These are phyloP conservation scores for Hemicrepidius hirtus DNA, from an alignment of 2,888 invertebrate species.

Conservation along the genomic window DNA sequence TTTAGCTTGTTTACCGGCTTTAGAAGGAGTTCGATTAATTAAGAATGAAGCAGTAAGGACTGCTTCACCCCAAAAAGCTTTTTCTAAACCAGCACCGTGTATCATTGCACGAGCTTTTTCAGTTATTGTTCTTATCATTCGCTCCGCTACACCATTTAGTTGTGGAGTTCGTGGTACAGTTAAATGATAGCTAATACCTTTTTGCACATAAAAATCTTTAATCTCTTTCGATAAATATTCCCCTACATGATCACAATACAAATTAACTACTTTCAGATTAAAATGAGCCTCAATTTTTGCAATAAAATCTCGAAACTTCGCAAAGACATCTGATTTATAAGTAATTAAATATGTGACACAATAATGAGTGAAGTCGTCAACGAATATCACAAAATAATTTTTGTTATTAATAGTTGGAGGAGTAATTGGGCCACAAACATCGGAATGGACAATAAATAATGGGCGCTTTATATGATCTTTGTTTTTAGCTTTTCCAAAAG, in stretches of 20 bases:
- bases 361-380: conserved; percentile 51
- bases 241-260: too few relatives aligned
- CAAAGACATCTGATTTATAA: conserved; percentile 50
- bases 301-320: conserved; percentile 47
- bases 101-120: too few relatives aligned
- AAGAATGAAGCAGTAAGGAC: neutral
- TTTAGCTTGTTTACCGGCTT: neutral
- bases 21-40: neutral
- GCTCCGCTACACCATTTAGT: too few relatives aligned
- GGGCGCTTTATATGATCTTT: conserved; percentile 45
- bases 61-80: neutral
- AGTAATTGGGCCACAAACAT: conserved; percentile 51
- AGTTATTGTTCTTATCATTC: too few relatives aligned
- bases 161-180: too few relatives aligned
- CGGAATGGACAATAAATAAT: too few relatives aligned
- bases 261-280: too few relatives aligned
- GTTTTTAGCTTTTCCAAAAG: conserved; percentile 42
- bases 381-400: too few relatives aligned
- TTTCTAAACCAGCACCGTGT: neutral
- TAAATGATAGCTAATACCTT: too few relatives aligned
- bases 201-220: too few relatives aligned
- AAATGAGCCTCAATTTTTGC: conserved; percentile 52
- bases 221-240: too few relatives aligned
- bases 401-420: conserved; percentile 49
- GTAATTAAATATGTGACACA: conserved; percentile 46